Conservation (phyloP, 1,140 invertebrate species). For the Linepithema humile region DNA sequence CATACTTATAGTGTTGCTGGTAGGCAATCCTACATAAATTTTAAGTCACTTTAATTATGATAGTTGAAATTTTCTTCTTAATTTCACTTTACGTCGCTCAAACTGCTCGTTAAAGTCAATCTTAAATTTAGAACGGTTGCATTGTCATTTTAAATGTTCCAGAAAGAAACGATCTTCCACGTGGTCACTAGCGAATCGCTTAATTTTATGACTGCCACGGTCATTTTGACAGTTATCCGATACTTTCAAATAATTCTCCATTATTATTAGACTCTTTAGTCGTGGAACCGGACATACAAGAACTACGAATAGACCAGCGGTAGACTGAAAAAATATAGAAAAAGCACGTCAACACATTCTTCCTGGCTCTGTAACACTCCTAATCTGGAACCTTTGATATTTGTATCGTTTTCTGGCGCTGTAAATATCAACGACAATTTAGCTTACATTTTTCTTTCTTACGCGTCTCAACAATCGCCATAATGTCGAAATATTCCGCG, state of each 20-base stretch:
- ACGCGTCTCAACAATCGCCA: not conserved
- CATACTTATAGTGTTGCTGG: not conserved
- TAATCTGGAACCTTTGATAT: conserved; percentile 39
- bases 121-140: not conserved
- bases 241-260: not conserved
- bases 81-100: not conserved
- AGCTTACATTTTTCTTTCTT: conserved; percentile 40
- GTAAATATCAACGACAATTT: conserved; percentile 44
- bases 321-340: not conserved
- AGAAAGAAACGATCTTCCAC: not conserved
- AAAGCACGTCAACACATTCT: not conserved
- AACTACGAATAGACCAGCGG: not conserved
- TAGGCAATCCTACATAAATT: not conserved
- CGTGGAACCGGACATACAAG: not conserved
- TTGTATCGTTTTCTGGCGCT: conserved; percentile 13
- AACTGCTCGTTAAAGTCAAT: not conserved
- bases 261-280: conserved; percentile 3
- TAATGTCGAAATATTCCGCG: conserved; percentile 26
- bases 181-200: not conserved
- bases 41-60: not conserved
- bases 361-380: not conserved
- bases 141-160: not conserved
- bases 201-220: not conserved
- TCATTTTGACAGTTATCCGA: not conserved
- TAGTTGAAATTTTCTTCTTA: not conserved